These are phyloP conservation scores for Drosophila pandora DNA, from an alignment of 1,140 invertebrate genomes.

Conservation along the genomic window DNA sequence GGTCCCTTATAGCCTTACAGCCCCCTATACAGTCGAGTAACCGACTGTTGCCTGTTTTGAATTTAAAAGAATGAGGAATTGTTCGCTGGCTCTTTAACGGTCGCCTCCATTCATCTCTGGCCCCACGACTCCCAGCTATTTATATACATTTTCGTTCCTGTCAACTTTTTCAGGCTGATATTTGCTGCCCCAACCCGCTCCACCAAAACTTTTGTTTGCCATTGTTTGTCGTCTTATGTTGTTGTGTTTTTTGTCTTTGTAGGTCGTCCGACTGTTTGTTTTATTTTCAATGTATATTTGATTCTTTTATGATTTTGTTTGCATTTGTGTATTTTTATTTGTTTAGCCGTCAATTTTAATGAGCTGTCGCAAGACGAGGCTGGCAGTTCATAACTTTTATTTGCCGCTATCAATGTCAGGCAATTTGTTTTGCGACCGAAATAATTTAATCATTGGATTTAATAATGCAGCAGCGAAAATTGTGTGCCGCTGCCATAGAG, in stretches of 20 bases:
- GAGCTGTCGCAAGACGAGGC: constrained; percentile 31
- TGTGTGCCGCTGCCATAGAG: constrained; percentile 1
- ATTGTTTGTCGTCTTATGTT: constrained; percentile 33
- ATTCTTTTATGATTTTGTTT: constrained; percentile 67
- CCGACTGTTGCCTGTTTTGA: constrained; percentile 76
- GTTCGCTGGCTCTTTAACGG: constrained; percentile 58
- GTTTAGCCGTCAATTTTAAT: constrained; percentile 57
- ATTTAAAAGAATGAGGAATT: constrained; percentile 75
- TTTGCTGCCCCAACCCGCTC: constrained; percentile 20
- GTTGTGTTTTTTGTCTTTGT: not conserved
- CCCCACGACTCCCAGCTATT: constrained; percentile 50
- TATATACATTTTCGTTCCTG: constrained; percentile 44
- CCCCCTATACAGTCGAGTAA: constrained; percentile 14
- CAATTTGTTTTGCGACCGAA: constrained; percentile 30
- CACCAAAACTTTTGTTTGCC: constrained; percentile 49
- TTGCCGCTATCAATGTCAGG: constrained; percentile 41
- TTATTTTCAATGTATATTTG: constrained; percentile 67
- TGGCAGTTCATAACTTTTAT: constrained; percentile 60
- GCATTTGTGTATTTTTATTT: constrained; percentile 41
- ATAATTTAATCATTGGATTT: constrained; percentile 58
- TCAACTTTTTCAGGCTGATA: constrained; percentile 31
- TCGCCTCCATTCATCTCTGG: constrained; percentile 41
- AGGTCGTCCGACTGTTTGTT: constrained; percentile 29
- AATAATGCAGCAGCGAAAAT: constrained; percentile 38
- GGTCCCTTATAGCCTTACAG: constrained; percentile 14